phyloP scores from a whole-genome alignment of 2,113 vertebrate genomes.

The Microcebus ravelobensis region DNA sequence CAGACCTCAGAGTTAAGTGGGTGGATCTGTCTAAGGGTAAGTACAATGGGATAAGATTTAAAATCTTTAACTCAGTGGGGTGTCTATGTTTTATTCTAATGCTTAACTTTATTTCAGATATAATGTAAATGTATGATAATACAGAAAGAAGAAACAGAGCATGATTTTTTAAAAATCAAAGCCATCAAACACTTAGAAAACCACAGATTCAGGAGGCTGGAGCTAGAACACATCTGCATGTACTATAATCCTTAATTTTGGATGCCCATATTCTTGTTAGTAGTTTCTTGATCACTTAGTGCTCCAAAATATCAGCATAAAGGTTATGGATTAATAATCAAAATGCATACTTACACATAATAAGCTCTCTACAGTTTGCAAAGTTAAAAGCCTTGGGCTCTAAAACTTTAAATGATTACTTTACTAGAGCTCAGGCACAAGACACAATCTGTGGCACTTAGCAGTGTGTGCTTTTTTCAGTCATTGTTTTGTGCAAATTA shows the following conservation, averaged over 20 bases:
- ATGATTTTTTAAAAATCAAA: constrained; percentile 59
- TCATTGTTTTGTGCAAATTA: constrained; percentile 41
- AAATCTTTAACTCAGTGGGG: constrained; percentile 52
- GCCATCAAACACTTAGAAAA: constrained; percentile 41
- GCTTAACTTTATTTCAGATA: constrained; percentile 68
- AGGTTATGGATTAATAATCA: neutral
- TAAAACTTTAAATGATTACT: neutral
- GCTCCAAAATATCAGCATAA: neutral
- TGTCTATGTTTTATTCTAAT: constrained; percentile 54
- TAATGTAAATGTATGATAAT: constrained; percentile 58
- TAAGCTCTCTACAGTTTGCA: neutral
- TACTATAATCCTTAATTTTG: neutral
- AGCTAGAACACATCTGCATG: neutral
- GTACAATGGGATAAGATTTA: constrained; percentile 59
- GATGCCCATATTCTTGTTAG: neutral
- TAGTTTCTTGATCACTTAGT: neutral
- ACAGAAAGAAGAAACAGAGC: neutral
- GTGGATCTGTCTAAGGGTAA: constrained; percentile 40
- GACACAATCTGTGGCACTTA: neutral
- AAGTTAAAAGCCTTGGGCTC: neutral
- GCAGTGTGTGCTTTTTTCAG: neutral
- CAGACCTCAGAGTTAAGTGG: constrained; percentile 50
- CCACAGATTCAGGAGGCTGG: neutral
- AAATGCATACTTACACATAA: neutral
- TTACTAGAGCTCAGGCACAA: neutral